Conservation (phyloP, 2,888 invertebrate genomes). For the Priocnemis perturbator region DNA sequence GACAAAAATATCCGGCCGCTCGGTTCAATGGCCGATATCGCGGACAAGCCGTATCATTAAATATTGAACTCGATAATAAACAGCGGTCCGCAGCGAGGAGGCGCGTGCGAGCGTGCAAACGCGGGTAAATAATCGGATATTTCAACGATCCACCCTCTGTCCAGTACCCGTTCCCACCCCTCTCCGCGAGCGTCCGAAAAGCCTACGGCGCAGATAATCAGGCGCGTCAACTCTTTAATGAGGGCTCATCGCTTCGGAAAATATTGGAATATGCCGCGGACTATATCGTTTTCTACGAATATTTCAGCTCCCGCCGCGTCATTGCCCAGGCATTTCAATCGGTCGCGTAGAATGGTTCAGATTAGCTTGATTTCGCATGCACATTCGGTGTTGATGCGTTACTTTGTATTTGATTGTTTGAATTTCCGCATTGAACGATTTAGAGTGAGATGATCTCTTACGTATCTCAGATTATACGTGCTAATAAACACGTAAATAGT, state of each 20-base stretch:
- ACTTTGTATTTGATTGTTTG: too few species aligned
- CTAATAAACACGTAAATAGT: too few species aligned
- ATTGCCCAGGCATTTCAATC: too few species aligned
- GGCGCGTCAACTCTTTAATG: constrained; percentile 35
- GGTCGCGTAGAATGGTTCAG: too few species aligned
- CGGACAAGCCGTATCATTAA: constrained; percentile 12
- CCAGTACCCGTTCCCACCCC: not conserved
- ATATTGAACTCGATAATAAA: constrained; percentile 29
- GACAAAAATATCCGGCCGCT: not conserved
- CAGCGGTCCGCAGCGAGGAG: constrained; percentile 19
- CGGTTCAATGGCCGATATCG: not conserved
- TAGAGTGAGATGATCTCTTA: too few species aligned
- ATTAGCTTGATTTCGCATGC: too few species aligned
- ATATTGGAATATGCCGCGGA: constrained; percentile 34
- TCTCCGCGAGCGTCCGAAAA: constrained; percentile 10
- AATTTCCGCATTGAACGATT: too few species aligned
- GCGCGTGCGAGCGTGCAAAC: constrained; percentile 26
- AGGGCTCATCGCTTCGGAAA: constrained; percentile 36
- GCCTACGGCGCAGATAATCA: constrained; percentile 28
- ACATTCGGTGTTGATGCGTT: too few species aligned
- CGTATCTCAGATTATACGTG: too few species aligned
- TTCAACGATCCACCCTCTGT: constrained; percentile 20
- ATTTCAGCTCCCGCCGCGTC: not conserved
- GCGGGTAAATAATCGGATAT: constrained; percentile 38
- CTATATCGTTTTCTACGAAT: not conserved